A percentile compares a stretch with the other conserved stretches of the same genome.
These are phyloP conservation scores for Mormyrus iriodes DNA, from an alignment of 2,113 vertebrate genomes.

Conservation along the genomic window DNA sequence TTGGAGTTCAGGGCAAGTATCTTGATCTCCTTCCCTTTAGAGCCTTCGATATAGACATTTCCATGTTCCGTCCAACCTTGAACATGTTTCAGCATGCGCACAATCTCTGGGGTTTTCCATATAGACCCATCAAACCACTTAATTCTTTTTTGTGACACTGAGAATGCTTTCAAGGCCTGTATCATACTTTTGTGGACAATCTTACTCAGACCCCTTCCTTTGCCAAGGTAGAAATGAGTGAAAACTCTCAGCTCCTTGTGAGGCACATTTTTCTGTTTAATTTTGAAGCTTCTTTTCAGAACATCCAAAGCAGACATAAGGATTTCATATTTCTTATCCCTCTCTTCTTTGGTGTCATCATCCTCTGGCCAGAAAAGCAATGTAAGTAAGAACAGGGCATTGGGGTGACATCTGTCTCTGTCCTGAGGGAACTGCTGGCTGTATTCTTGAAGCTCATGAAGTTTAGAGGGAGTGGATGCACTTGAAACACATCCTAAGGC, in stretches of 20 bases:
- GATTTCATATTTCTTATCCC: constrained; percentile 56
- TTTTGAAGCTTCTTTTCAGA: constrained; percentile 49
- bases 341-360: constrained; percentile 44
- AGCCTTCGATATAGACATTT: constrained; percentile 55
- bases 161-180: constrained; percentile 45
- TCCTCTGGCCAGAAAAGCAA: constrained; percentile 75
- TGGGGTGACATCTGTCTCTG: constrained; percentile 51
- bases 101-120: constrained; percentile 50
- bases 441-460: constrained; percentile 53
- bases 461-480: constrained; percentile 37
- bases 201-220: constrained; percentile 58
- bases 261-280: constrained; percentile 63
- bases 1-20: constrained; percentile 49
- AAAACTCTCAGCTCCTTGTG: constrained; percentile 60
- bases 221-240: constrained; percentile 68
- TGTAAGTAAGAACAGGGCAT: constrained; percentile 61
- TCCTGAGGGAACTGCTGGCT: constrained; percentile 50
- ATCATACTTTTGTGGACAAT: constrained; percentile 65
- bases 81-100: constrained; percentile 50
- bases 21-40: constrained; percentile 37
- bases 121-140: constrained; percentile 63
- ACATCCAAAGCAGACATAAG: constrained; percentile 58
- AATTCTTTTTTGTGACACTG: constrained; percentile 58
- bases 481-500: constrained; percentile 57
- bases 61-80: constrained; percentile 69